Base-by-base conservation (phyloP, 2,888 invertebrate genomes). In the Suillia variegata region DNA sequence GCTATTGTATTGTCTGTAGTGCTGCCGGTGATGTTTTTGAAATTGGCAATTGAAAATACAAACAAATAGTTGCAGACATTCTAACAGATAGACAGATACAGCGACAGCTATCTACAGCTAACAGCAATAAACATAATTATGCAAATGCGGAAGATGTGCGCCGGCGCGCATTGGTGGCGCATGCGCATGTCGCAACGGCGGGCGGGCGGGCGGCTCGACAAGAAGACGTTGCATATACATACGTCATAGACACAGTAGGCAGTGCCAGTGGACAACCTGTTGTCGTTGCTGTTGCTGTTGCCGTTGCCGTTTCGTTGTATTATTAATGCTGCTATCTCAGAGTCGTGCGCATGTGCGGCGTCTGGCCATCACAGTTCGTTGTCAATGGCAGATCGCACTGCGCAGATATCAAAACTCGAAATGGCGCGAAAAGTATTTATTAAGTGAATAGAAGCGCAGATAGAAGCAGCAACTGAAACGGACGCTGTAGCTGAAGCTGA, bases 121-220 rank as follows among this genome's bases (percentile, higher is more conserved):
- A n/a, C n/a, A n/a, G n/a, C 24, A 57, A 31, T 57, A 12, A 57
- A 54, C 58, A 54, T 54, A 58, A 58, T 58, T 58, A 57, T 57
- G 51, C 57, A 57, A 57, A 57, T 57, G 54, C 58, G 58, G 49
- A 58, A 58, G 54, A 58, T 58, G 54, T 26, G 20, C 54, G 6
- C 13, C 26, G 5, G 50, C 51, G 18, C 3, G n/a, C n/a, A n/a
- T n/a, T n/a, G n/a, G n/a, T n/a, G n/a, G n/a, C n/a, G n/a, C n/a
- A n/a, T n/a, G n/a, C n/a, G n/a, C n/a, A n/a, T n/a, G 17, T 20
- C 10, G 45, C 18, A 17, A 45, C 17, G 5, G 4, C 15, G 10
- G 38, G 13, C 12, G 38, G 12, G 38, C 6, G 10, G 38, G 20
- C n/a, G 20, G 47, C 12, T 47, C 10, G 31, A 21, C 33, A 3